These are phyloP conservation scores for Disparrhopalites patrizii DNA, from an alignment of 2,888 invertebrate genomes.

Conservation along the genomic window DNA sequence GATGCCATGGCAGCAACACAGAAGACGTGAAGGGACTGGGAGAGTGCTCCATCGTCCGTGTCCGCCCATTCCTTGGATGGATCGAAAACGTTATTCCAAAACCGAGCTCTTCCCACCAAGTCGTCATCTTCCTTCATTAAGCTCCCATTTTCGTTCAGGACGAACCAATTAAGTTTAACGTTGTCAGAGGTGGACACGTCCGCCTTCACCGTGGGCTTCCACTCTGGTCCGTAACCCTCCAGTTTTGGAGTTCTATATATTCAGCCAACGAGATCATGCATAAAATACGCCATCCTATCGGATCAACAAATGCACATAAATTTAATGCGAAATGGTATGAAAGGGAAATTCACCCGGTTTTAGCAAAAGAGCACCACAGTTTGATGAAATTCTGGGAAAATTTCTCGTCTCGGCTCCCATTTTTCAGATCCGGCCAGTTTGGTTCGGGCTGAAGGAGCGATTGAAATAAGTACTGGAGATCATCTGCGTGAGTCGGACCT, in stretches of 20 bases:
- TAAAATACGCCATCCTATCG: no score
- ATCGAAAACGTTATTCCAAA: background rate
- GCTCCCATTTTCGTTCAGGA: background rate
- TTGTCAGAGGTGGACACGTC: no score
- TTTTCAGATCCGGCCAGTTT: conserved; percentile 7
- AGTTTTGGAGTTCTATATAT: no score
- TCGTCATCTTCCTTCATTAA: background rate
- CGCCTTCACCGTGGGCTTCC: no score
- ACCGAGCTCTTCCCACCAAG: background rate
- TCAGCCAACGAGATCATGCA: no score
- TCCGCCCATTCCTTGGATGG: no score
- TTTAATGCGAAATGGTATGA: no score
- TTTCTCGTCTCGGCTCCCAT: background rate
- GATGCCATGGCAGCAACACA: no score
- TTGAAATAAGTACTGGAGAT: background rate
- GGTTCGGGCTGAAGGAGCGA: background rate
- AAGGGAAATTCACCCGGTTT: background rate
- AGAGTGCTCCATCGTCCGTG: no score
- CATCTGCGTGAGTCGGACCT: background rate
- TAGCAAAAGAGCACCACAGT: conserved; percentile 2
- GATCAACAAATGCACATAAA: background rate
- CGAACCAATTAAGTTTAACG: background rate
- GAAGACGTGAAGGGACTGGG: no score
- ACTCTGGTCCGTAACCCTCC: no score
- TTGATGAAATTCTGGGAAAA: background rate